Base-by-base conservation (phyloP, 92 coral and sea anemone genomes). In the Phymanthus crucifer region DNA sequence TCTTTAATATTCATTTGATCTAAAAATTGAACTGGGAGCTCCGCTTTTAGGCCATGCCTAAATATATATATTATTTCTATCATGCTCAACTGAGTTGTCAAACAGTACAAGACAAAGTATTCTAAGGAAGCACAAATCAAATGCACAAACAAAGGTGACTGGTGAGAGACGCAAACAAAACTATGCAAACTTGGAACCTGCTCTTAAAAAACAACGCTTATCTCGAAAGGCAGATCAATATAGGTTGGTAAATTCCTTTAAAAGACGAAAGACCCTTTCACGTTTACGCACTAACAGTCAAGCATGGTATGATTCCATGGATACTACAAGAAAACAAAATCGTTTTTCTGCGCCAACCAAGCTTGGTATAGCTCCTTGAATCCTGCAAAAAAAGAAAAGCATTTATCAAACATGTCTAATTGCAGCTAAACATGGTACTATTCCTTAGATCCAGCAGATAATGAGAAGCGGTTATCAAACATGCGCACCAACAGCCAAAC, bases 61-160 rank as follows among this genome's bases (percentile, higher is more conserved):
- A n/a, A n/a, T n/a, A n/a, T 45, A 45, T 14, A 45, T 45, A 6
- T 45, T 45, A 45, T 45, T 45, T 78, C 37, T 65, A 23, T 78
- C 74, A 13, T 77, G 81, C 56, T 77, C 81, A 33, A 37, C 81
- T 77, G 72, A 77, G 81, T 58, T 77, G 52, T 77, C 81, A 77
- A 77, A 77, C 29, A 64, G 72, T 35, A 77, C 32, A 27, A 77
- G 81, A 77, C 31, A 77, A 77, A 77, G 56, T 64, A 77, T 78
- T 78, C 35, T 78, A 21, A 65, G 71, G 56, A 77, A 36, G 46
- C 73, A 77, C 58, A 64, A 57, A 65, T 77, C 81, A 77, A 35
- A 77, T 77, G 9, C 71, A 35, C 81, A 64, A 36, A 77, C 31
- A 77, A 33, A 77, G 46, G 56, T 19, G 27, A 38, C 54, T 77